Evolutionary conservation across 2,113 vertebrate species (phyloP).

Genomic region (Reinhardtius hippoglossoides): DNA sequence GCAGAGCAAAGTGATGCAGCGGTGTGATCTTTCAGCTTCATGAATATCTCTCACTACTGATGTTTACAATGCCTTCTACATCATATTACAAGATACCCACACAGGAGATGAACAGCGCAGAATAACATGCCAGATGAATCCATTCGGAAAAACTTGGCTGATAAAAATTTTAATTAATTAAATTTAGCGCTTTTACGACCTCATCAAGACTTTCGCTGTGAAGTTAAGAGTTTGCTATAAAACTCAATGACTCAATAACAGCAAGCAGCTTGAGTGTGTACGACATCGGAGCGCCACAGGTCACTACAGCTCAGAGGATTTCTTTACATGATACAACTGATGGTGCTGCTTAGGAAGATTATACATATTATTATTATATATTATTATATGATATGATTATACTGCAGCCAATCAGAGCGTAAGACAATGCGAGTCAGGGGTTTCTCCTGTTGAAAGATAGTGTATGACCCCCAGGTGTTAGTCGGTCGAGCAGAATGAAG

Average conservation of each 20-base stretch:
- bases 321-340: too few relatives aligned
- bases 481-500: too few relatives aligned
- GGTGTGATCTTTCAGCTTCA: not conserved
- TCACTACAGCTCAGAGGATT: not conserved
- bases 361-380: not conserved
- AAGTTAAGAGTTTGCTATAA: not conserved
- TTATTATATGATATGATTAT: too few relatives aligned
- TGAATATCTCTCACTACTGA: not conserved
- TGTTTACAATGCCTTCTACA: not conserved
- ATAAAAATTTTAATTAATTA: not conserved
- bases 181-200: not conserved
- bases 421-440: too few relatives aligned
- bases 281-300: not conserved
- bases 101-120: not conserved
- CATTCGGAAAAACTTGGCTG: not conserved
- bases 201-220: not conserved
- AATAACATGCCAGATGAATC: not conserved
- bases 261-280: not conserved
- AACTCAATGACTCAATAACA: conserved; percentile 3
- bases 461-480: too few relatives aligned
- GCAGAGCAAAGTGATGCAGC: not conserved
- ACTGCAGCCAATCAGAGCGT: too few relatives aligned
- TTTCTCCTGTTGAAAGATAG: too few relatives aligned
- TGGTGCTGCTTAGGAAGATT: not conserved
- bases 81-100: not conserved